Conservation (phyloP, 2,797 vertebrate species). For the Rhodeus uyekii region DNA sequence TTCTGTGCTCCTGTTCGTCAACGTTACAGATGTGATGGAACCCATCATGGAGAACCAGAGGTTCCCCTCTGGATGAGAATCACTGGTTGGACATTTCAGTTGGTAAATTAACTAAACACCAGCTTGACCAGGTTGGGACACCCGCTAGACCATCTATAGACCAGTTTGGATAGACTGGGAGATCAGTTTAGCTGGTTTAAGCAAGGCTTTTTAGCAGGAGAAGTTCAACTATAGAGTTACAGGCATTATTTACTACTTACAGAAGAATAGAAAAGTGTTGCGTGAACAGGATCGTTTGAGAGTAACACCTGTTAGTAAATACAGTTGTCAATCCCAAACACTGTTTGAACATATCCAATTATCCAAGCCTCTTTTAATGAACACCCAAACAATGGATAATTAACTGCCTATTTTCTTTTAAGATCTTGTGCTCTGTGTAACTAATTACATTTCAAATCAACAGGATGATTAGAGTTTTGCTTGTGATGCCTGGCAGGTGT, state of each 20-base stretch:
- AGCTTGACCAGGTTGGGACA: neutral
- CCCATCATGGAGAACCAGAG: neutral
- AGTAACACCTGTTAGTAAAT: conserved; percentile 4
- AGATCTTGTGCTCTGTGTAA: conserved; percentile 17
- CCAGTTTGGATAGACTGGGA: neutral
- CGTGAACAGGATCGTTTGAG: neutral
- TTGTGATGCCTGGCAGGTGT: conserved; percentile 7
- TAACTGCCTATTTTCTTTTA: conserved; percentile 9
- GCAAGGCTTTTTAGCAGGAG: neutral
- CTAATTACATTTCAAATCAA: conserved; percentile 31
- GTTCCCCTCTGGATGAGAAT: neutral
- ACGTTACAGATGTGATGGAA: neutral
- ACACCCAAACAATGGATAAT: conserved; percentile 12
- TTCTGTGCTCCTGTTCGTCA: neutral
- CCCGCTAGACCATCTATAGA: neutral
- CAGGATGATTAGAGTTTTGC: neutral
- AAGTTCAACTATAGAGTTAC: neutral
- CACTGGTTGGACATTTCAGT: neutral
- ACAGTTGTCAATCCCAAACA: conserved; percentile 9
- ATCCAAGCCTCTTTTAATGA: neutral
- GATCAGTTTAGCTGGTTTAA: neutral
- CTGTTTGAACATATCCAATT: conserved; percentile 14
- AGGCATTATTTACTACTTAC: neutral
- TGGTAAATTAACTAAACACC: neutral
- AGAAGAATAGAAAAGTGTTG: neutral